Evolutionary conservation across 2,888 invertebrate genomes (phyloP), one percentile per base, ranked within the genome.

Genomic region (Julus scandinavius): DNA sequence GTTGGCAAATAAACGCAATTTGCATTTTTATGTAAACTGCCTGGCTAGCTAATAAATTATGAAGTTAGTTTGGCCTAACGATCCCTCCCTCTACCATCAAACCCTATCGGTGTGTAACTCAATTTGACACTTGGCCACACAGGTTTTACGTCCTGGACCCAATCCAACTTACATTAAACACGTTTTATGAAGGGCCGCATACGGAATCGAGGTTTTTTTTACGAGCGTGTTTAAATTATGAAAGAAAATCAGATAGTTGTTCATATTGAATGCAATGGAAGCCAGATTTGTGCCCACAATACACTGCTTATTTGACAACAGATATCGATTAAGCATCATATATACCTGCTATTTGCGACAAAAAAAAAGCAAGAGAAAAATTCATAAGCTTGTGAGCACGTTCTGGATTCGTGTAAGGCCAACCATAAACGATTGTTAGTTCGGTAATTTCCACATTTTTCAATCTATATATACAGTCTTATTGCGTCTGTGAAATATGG

Each of bases 1-100:
- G 38, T 80, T 80, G 80, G 80, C 80, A 80, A 80, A 80, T 80
- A 80, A 80, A 80, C 80, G 80, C 80, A 38, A 80, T 80, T 80
- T 80, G 80, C 80, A 80, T 80, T 38, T 38, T 80, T 80, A 80
- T 80, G 80, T 38, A 80, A 80, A 80, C 80, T 80, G 80, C 80
- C 11, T 80, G 80, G 80, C 80, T 29, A 38, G 80, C 80, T 80
- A 11, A 80, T 80, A 29, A 80, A 80, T 80, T 38, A 80, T 80
- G 80, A 80, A 80, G 38, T 80, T 29, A 9, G 80, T 29, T 80
- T 80, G 80, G 80, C 20, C 80, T 80, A 80, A 80, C 80, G 80
- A 80, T 80, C 80, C 80, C 29, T 38, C 80, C 38, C 80, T 72
- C 38, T 38, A 38, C 80, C 29, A 80, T 80, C 80, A 38, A 80